Conservation (phyloP, 2,113 vertebrate genomes). For the Illadopsis cleaveri region DNA sequence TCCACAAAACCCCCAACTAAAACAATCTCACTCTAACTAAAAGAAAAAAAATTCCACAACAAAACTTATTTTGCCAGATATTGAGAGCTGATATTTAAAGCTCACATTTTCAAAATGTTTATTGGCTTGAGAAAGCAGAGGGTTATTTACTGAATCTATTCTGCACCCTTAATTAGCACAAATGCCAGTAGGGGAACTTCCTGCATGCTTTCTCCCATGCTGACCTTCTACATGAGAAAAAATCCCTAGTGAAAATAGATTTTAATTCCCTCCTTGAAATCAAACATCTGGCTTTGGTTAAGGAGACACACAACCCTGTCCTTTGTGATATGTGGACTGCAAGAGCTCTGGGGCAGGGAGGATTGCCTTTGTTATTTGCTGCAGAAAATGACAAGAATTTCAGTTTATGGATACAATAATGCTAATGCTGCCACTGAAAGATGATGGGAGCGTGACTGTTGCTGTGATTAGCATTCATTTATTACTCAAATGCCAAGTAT, state of each 20-base stretch:
- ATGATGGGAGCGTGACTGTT: not conserved
- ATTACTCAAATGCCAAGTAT: not conserved
- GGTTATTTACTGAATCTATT: slow-evolving; percentile 22
- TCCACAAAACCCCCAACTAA: not conserved
- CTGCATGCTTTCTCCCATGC: not conserved
- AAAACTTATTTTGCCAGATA: not conserved
- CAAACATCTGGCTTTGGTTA: slow-evolving; percentile 49
- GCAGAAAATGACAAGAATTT: not conserved
- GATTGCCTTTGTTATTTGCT: not conserved
- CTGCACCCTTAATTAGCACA: slow-evolving; percentile 37
- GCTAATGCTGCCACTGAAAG: not conserved
- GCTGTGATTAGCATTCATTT: not conserved
- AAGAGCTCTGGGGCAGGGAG: not conserved
- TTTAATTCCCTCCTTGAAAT: slow-evolving; percentile 28
- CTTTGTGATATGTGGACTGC: not conserved
- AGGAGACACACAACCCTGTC: not conserved
- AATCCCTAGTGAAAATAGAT: slow-evolving; percentile 34
- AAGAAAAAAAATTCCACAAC: not conserved
- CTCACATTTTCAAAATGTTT: slow-evolving; percentile 23
- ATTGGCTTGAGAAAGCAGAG: slow-evolving; percentile 26
- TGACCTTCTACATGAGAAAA: slow-evolving; percentile 36
- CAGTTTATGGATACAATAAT: not conserved
- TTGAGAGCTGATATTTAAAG: not conserved
- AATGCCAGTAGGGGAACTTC: slow-evolving; percentile 50
- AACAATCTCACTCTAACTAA: not conserved